Evolutionary conservation across 2,888 invertebrate species (phyloP).

Genomic region (Heteromurus nitidus): DNA sequence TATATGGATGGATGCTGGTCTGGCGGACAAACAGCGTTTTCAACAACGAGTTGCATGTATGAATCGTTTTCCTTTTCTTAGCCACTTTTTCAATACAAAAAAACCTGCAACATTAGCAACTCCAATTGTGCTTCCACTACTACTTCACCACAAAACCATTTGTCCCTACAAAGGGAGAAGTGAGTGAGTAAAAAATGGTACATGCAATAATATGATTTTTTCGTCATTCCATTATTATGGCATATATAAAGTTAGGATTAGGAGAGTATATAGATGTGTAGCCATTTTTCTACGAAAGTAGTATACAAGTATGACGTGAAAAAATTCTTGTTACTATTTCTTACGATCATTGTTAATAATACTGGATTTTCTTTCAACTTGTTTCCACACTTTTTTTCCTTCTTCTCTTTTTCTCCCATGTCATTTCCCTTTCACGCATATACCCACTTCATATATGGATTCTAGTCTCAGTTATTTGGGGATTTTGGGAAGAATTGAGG

Average conservation of each 20-base stretch:
- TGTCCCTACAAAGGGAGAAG: too few relatives aligned
- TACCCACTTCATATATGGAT: too few relatives aligned
- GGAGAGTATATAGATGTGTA: background rate
- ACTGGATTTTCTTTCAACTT: background rate
- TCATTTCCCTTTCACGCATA: too few relatives aligned
- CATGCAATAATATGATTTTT: background rate
- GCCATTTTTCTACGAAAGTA: background rate
- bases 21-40: background rate
- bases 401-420: too few relatives aligned
- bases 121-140: too few relatives aligned
- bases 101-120: too few relatives aligned
- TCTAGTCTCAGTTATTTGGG: too few relatives aligned
- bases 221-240: background rate
- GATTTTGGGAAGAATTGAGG: conserved; percentile 19
- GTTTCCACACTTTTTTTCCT: background rate
- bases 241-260: background rate
- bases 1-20: conserved; percentile 7
- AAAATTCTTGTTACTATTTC: background rate
- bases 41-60: conserved; percentile 31
- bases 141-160: too few relatives aligned
- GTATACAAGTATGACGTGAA: background rate
- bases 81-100: too few relatives aligned
- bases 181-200: conserved; percentile 10
- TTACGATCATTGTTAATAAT: background rate
- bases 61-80: background rate